Evolutionary conservation across 2,888 invertebrate species (phyloP), one percentile per base, ranked within the genome.

Genomic region (Caenorhabditis macrosperma): DNA sequence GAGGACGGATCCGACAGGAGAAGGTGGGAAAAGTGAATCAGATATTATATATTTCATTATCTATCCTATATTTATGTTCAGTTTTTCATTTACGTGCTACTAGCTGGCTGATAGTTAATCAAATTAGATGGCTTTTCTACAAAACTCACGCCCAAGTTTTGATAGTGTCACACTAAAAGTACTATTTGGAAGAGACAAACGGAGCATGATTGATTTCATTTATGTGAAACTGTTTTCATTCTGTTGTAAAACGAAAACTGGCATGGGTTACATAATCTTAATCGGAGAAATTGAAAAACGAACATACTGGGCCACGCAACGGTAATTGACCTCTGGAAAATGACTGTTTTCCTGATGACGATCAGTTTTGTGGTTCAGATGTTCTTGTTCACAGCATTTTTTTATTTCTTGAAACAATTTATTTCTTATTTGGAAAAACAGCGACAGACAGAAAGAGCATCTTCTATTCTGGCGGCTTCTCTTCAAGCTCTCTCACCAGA

Each of bases 1-100:
- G 79, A 79, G 79, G 79, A 69, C 79, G 79, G 46, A 64, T 79
- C 59, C 79, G 79, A 54, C 79, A 79, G 54, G 79, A 79, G 61
- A 79, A 79, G 79, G 79, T 79, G 74, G 74, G 74, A 64, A 64
- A 50, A 33, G 48, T 46, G 41, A 48, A 64, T 38, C 24, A 35
- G 66, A 64, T 57, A 60, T 46, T 48, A 20, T 48, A 28, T 30
- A 64, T 74, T 74, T 64, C 41, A 74, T 74, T 59, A 64, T 74
- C 64, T 74, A 74, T 74, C 74, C 74, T 74, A 64, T 74, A 64
- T 74, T 74, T 74, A 74, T 74, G 74, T 74, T 74, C 74, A 64
- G 74, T 74, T 74, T 74, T 74, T 50, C 64, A 59, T 64, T 60
- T 74, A 24, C 52, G 74, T 74, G 74, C 57, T 57, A 74, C 74